These are phyloP conservation scores for Crotophaga sulcirostris DNA, from an alignment of 2,113 vertebrate genomes.

Conservation along the genomic window DNA sequence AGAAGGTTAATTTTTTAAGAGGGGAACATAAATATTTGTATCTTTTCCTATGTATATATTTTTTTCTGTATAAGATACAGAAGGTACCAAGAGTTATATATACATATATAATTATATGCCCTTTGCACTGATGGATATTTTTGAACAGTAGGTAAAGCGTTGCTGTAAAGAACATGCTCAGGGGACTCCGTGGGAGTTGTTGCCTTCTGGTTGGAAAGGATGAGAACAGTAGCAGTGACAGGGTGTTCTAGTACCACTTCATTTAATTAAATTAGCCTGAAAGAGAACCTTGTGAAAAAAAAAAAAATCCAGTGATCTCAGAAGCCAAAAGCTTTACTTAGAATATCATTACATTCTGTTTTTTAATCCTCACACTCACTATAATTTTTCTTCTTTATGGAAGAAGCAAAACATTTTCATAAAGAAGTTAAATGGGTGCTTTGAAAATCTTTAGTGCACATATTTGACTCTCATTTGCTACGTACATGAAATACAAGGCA, in stretches of 20 bases:
- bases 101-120: not conserved
- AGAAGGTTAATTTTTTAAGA: not conserved
- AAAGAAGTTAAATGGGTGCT: not conserved
- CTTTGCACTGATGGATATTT: not conserved
- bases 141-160: slow-evolving; percentile 12
- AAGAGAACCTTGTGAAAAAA: not conserved
- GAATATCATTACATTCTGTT: not conserved
- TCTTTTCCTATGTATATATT: not conserved
- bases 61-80: not conserved
- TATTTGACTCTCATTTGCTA: slow-evolving; percentile 17
- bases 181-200: slow-evolving; percentile 4
- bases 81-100: not conserved
- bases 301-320: not conserved
- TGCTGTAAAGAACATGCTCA: not conserved
- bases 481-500: not conserved
- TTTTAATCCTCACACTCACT: not conserved
- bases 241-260: slow-evolving; percentile 24
- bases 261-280: slow-evolving; percentile 48
- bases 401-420: slow-evolving; percentile 1
- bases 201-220: slow-evolving; percentile 13
- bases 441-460: not conserved
- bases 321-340: not conserved
- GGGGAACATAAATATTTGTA: not conserved
- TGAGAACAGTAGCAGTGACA: not conserved
- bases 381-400: not conserved